Percentiles rank a stretch among this genome's conserved stretches.
Evolutionary conservation across 2,113 vertebrate genomes (phyloP).

Genomic region (Pluvialis apricaria): DNA sequence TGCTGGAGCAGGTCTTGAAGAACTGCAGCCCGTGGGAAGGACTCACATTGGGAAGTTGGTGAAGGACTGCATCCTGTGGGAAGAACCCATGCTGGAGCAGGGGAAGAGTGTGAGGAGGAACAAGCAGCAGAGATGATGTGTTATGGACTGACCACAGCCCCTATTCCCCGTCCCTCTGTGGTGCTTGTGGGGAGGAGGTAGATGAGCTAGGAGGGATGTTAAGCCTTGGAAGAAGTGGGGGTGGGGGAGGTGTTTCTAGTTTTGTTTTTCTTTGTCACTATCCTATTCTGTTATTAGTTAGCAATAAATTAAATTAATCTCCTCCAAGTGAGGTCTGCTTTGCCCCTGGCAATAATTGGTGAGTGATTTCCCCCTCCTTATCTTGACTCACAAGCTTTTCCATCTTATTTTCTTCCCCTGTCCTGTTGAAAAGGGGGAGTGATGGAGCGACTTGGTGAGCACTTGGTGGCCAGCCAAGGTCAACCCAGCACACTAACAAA

Average conservation of each 20-base stretch:
- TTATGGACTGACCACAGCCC: not conserved
- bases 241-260: not conserved
- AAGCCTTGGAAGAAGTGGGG: not conserved
- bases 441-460: not conserved
- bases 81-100: not conserved
- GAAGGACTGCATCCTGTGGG: not conserved
- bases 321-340: not conserved
- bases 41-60: not conserved
- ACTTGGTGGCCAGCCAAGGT: not conserved
- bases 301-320: not conserved
- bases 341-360: not conserved
- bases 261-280: not conserved
- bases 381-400: not conserved
- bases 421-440: not conserved
- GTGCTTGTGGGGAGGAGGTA: not conserved
- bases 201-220: not conserved
- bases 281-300: not conserved
- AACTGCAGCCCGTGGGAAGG: not conserved
- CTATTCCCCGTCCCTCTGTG: accelerated
- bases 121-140: accelerated
- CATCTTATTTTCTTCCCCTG: not conserved
- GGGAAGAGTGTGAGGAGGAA: not conserved
- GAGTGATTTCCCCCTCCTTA: not conserved
- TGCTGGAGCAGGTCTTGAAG: not conserved
- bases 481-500: not conserved